phyloP scores from a whole-genome alignment of 2,113 vertebrate genomes.

The Prochilodus magdalenae region DNA sequence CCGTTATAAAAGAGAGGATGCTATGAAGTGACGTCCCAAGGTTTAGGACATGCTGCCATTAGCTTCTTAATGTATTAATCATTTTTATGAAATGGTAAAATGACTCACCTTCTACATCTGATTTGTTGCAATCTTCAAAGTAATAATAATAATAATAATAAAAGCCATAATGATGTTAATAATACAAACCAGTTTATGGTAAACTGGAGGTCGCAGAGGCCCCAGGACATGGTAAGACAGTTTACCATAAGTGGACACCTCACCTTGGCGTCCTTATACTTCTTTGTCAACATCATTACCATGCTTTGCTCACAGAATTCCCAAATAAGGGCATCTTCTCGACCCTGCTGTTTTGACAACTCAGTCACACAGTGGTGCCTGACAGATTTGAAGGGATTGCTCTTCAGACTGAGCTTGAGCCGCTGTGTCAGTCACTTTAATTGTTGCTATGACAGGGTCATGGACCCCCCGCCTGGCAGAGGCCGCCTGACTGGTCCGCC shows the following conservation, averaged over 20 bases:
- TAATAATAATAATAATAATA: background rate
- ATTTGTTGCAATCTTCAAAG: no score
- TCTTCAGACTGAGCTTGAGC: constrained; percentile 35
- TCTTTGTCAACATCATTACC: constrained; percentile 12
- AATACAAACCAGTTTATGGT: background rate
- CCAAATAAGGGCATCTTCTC: constrained; percentile 8
- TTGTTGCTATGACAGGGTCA: constrained; percentile 57
- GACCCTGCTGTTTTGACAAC: constrained; percentile 34
- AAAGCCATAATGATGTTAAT: background rate
- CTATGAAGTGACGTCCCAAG: no score
- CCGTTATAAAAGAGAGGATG: no score
- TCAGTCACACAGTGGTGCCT: constrained; percentile 16
- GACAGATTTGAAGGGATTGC: constrained; percentile 36
- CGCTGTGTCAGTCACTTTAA: constrained; percentile 64
- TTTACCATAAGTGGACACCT: background rate
- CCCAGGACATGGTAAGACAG: background rate
- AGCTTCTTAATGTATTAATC: no score
- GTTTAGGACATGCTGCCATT: no score
- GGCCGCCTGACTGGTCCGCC: constrained; percentile 48
- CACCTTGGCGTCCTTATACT: background rate
- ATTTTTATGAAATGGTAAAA: no score
- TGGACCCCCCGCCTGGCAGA: constrained; percentile 46
- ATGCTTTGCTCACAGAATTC: constrained; percentile 5
- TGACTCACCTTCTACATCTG: no score
- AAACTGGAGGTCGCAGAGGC: background rate